phyloP scores from a whole-genome alignment of 2,797 vertebrate species.

The Poecilia velifera region DNA sequence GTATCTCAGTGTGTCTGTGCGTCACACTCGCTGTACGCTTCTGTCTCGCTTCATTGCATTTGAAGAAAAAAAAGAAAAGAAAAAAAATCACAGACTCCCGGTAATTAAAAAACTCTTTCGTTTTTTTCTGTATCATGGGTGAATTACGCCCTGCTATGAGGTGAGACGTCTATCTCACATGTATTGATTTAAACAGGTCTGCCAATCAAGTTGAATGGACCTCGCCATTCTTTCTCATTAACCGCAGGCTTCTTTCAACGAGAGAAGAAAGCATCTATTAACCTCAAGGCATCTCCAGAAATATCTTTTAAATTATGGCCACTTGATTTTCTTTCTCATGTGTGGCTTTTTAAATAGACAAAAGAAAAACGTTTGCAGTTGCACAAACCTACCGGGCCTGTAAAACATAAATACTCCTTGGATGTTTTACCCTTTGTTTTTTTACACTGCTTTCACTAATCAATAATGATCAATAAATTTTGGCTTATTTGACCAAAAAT shows the following conservation, averaged over 20 bases:
- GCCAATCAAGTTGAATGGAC: constrained; percentile 62
- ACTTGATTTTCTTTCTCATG: constrained; percentile 46
- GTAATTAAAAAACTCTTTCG: constrained; percentile 26
- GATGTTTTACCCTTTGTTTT: too few species aligned
- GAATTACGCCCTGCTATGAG: constrained; percentile 35
- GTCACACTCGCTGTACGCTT: background rate
- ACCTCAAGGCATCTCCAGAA: constrained; percentile 51
- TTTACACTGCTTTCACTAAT: background rate
- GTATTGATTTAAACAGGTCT: constrained; percentile 69
- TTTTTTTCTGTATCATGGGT: constrained; percentile 23
- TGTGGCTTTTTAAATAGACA: constrained; percentile 15
- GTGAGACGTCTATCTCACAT: constrained; percentile 54
- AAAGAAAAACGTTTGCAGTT: constrained; percentile 2
- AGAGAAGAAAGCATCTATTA: constrained; percentile 61
- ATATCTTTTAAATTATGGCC: constrained; percentile 42
- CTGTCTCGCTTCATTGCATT: constrained; percentile 18
- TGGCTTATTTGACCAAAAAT: background rate
- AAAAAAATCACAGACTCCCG: constrained; percentile 11
- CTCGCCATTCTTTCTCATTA: constrained; percentile 75
- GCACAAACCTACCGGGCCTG: background rate
- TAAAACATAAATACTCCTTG: too few species aligned
- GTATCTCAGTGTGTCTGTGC: constrained; percentile 12
- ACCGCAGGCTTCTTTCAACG: constrained; percentile 45
- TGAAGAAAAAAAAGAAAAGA: background rate
- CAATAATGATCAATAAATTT: background rate